phyloP scores from a whole-genome alignment of 2,888 invertebrate species.

The Rhagophthalmus giganteus region DNA sequence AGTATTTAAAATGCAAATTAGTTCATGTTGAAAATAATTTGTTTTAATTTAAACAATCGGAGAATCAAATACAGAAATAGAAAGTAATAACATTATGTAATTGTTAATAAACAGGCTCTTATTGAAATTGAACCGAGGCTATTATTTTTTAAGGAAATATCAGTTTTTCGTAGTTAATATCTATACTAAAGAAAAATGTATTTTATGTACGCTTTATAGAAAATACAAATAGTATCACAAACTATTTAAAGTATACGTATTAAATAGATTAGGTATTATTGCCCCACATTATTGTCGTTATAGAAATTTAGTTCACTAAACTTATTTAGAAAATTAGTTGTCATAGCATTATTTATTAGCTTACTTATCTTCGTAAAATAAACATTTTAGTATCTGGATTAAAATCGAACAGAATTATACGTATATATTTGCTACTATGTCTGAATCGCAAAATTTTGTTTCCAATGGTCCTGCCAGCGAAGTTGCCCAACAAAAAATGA shows the following conservation, averaged over 20 bases:
- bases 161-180: background rate
- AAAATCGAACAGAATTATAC: background rate
- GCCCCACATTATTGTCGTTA: too few species aligned
- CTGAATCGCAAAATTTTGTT: constrained; percentile 29
- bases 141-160: background rate
- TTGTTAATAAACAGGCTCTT: too few species aligned
- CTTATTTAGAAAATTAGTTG: background rate
- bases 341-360: background rate
- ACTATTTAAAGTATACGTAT: too few species aligned
- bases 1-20: too few species aligned
- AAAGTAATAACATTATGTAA: too few species aligned
- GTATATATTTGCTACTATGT: constrained; percentile 19
- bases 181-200: too few species aligned
- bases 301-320: too few species aligned
- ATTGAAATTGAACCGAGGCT: background rate
- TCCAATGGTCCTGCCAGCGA: constrained; percentile 32
- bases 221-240: background rate
- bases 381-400: background rate
- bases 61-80: background rate
- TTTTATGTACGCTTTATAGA: too few species aligned
- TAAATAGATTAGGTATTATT: too few species aligned
- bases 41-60: too few species aligned
- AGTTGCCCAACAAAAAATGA: constrained; percentile 11
- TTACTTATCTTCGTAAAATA: background rate
- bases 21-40: too few species aligned